Evolutionary conservation across 1,140 invertebrate species (phyloP), one percentile per base, ranked within the genome.

Genomic region (Manduca sexta): DNA sequence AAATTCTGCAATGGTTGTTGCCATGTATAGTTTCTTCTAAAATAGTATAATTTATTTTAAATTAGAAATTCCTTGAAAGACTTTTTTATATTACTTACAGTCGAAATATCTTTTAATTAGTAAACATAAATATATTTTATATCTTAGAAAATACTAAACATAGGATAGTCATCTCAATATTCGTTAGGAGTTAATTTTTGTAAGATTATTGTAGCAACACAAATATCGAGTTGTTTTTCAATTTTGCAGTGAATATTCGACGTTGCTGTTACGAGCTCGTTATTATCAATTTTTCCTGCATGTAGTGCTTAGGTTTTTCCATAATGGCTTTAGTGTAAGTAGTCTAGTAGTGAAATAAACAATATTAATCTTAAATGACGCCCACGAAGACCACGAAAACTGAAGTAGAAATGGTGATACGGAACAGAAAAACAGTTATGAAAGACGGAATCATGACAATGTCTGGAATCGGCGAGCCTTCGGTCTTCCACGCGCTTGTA

Each of bases 401-500:
- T 66, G 84, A 86, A 84, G 80, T 85, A 81, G 84, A 86, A 84
- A 86, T 86, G 84, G 84, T 86, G 70, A 83, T 84, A 80, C 77
- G 84, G 67, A 86, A 86, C 56, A 84, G 84, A 77, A 86, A 86
- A 73, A 84, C 82, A 71, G 79, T 80, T 67, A 79, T 85, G 73
- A 82, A 86, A 79, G 85, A 87, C 74, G 83, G 84, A 68, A 80
- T 86, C 53, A 81, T 86, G 78, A 86, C 84, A 70, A 84, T 84
- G 72, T 96, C 94, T 58, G 95, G 95, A 57, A 92, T 97, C 71
- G 95, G 95, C 55, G 94, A 97, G 75, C 95, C 98, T 44, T 97
- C 94, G 74, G 93, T 99, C 31, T 97, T 98, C 86, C 98, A 99
- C 92, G 98, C 98, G 38, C 88, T 99, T 74, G 93, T 99, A 64